Percentiles rank a stretch among this genome's conserved stretches.
Conservation (phyloP, 2,888 invertebrate genomes). For the Hypercompe scribonia region DNA sequence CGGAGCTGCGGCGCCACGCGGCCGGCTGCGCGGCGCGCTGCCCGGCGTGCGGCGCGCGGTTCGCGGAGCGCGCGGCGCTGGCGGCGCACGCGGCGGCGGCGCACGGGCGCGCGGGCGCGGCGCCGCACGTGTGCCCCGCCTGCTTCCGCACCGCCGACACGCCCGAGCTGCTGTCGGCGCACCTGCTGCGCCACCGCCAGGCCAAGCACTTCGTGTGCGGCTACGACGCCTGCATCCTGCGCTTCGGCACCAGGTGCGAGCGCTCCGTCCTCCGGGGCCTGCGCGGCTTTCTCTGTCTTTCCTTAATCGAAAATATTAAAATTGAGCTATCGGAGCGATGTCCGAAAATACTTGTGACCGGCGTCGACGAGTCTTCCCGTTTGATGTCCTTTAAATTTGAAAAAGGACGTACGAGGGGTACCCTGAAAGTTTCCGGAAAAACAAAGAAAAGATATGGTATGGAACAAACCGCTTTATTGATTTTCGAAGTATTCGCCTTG, state of each 20-base stretch:
- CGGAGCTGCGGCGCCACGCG: slow-evolving; percentile 42
- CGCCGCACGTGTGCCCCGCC: slow-evolving; percentile 60
- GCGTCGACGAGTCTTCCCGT: too few species aligned
- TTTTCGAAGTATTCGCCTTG: too few species aligned
- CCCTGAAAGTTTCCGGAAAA: too few species aligned
- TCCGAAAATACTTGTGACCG: too few species aligned
- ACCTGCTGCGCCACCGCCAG: slow-evolving; percentile 70
- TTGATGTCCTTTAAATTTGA: too few species aligned
- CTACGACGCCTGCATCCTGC: slow-evolving; percentile 77
- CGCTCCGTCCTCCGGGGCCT: too few species aligned
- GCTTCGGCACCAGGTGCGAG: slow-evolving; percentile 71
- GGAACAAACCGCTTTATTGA: too few species aligned
- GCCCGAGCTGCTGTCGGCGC: slow-evolving; percentile 64
- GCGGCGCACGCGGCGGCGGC: slow-evolving; percentile 50
- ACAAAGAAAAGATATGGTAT: too few species aligned
- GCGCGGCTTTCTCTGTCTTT: too few species aligned
- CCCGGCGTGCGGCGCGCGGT: slow-evolving; percentile 34
- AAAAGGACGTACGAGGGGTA: too few species aligned
- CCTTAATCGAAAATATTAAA: too few species aligned
- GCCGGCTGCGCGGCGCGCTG: slow-evolving; percentile 60
- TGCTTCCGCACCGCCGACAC: slow-evolving; percentile 61
- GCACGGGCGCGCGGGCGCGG: slow-evolving; percentile 47
- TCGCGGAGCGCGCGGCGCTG: slow-evolving; percentile 52
- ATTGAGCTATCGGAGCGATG: too few species aligned
- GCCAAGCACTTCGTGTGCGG: slow-evolving; percentile 78